phyloP scores from a whole-genome alignment of 2,113 vertebrate genomes.

The Eonycteris spelaea region DNA sequence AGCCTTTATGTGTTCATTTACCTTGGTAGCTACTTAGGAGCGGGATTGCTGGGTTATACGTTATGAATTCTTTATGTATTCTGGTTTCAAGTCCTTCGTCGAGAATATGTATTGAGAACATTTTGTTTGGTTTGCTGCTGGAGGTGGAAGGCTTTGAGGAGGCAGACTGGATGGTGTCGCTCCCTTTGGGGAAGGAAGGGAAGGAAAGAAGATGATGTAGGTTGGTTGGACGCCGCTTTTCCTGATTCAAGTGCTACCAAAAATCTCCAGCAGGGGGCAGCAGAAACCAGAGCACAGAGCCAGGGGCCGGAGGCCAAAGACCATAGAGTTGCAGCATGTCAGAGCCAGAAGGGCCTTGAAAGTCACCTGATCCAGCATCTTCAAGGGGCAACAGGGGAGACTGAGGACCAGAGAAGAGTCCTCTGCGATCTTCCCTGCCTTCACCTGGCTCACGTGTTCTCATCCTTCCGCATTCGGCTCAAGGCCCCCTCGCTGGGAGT shows the following conservation, averaged over 20 bases:
- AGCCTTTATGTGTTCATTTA: neutral
- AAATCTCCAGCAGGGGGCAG: conserved; percentile 58
- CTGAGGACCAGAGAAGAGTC: neutral
- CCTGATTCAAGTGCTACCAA: neutral
- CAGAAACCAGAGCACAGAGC: conserved; percentile 38
- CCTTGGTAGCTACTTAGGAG: neutral
- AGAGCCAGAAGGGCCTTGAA: neutral
- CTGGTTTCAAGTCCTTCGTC: neutral
- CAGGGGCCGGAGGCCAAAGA: neutral
- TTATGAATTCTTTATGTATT: neutral
- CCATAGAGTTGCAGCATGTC: neutral
- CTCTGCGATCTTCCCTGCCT: neutral
- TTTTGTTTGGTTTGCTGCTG: neutral
- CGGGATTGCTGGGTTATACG: neutral
- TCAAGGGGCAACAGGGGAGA: no score
- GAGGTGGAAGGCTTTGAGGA: neutral
- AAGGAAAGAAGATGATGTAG: neutral
- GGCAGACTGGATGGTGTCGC: fast-evolving
- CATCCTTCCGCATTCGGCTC: neutral
- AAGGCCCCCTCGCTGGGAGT: neutral
- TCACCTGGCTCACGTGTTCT: neutral
- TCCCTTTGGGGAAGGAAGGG: neutral
- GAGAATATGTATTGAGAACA: neutral
- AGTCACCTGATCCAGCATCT: neutral
- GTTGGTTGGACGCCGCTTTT: neutral